Percentiles rank a stretch among this genome's conserved stretches.
phyloP scores from a whole-genome alignment of 2,113 vertebrate species.

The Lethenteron reissneri region DNA sequence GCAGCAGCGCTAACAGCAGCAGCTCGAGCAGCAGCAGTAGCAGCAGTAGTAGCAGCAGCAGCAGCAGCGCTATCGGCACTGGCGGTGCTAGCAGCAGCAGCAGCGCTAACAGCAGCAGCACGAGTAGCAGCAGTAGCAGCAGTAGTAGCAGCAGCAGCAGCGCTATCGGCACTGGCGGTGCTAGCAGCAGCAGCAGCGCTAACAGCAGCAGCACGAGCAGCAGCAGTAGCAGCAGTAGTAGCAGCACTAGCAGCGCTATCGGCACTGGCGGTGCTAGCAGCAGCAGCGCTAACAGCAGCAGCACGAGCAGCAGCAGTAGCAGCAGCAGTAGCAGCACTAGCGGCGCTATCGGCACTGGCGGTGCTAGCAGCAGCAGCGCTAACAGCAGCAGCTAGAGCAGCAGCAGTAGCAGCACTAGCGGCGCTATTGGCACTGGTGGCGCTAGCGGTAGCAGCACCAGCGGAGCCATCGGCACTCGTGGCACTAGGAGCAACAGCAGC shows the following conservation, averaged over 20 bases:
- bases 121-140: background rate
- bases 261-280: too few species aligned
- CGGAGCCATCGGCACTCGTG: too few species aligned
- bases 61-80: background rate
- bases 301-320: too few species aligned
- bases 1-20: background rate
- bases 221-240: background rate
- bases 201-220: background rate
- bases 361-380: too few species aligned
- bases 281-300: too few species aligned
- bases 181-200: background rate
- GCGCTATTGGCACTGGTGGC: background rate
- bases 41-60: background rate
- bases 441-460: too few species aligned
- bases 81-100: background rate
- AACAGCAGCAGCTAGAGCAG: too few species aligned
- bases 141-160: background rate
- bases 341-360: background rate
- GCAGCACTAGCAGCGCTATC: too few species aligned
- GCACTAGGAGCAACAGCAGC: too few species aligned
- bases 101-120: background rate
- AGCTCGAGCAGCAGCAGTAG: background rate
- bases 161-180: too few species aligned
- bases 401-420: background rate
- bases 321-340: background rate